Base-by-base conservation (phyloP, 2,797 vertebrate genomes). In the Oryzias dopingdopingensis region DNA sequence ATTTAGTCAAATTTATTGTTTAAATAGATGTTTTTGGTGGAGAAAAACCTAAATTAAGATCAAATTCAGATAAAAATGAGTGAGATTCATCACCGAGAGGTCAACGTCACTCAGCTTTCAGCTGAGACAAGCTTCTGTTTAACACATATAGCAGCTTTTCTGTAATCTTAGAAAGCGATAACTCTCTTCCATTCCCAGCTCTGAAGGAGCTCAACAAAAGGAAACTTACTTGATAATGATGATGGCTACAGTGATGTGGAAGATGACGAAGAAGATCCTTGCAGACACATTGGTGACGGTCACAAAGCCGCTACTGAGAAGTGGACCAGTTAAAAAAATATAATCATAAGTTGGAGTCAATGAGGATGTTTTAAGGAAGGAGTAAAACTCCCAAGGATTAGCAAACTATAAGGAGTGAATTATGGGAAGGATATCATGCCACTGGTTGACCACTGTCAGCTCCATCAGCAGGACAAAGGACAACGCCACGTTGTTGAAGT, bases 391-490 rank as follows among this genome's bases (percentile, higher is more conserved):
- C 32, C 12, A 10, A 37, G 12, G 32, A 13, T 32, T 2, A 32
- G 2, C 29, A 32, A 10, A 5, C 4, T 13, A 26, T 5, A 37
- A 2, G 14, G 6, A 4, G 16, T 20, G 23, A 23, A 43, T 15
- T 10, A 32, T 0, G 1, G 2, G 37, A 91, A 97, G 96, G 96
- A 97, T 97, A 98, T 96, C 85, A 0, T 97, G 95, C 96, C 96
- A 96, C 82, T 97, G 96, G 86, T 98, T 98, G 70, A 98, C 96
- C 44, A 96, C 93, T 0, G 95, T 98, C 63, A 98, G 94, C 84
- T 98, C 95, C 83, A 94, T 66, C 65, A 98, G 88, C 43, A 97
- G 89, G 0, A 98, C 59, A 67, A 96, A 94, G 5, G 95, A 90
- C 0, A 94, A 93, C 0, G 89, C 84, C 0, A 96, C 89, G 56